Evolutionary conservation across 2,797 vertebrate species (phyloP), one percentile per base, ranked within the genome.

Genomic region (Spea hammondii): DNA sequence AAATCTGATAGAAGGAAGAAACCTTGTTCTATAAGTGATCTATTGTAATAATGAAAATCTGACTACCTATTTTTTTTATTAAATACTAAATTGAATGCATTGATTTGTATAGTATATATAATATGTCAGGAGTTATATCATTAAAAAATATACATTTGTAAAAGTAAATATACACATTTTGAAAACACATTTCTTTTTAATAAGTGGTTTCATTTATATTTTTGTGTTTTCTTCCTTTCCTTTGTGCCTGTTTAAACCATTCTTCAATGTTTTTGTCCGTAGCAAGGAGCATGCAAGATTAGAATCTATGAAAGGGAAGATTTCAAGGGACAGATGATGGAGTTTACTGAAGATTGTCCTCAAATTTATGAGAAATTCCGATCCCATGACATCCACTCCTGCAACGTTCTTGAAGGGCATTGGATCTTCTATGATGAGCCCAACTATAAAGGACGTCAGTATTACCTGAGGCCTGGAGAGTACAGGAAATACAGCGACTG

Each of bases 391-490:
- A 83, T 87, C 59, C 81, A 83, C 64, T 86, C 86, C 46, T 78
- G 76, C 66, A 85, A 87, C 0, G 32, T 87, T 64, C 75, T 85
- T 71, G 85, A 88, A 13, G 84, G 83, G 46, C 84, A 68, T 50
- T 87, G 85, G 78, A 62, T 84, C 72, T 86, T 89, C 49, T 86
- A 84, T 0, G 86, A 89, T 77, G 75, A 86, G 79, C 83, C 79
- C 9, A 83, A 57, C 76, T 89, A 84, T 48, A 4, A 6, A 62
- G 83, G 83, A 12, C 70, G 74, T 55, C 83, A 88, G 77, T 85
- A 86, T 54, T 80, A 88, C 44, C 83, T 86, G 69, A 78, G 68
- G 70, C 83, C 86, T 0, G 80, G 77, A 0, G 64, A 87, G n/a
- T 85, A 87, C 49, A 78, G 77, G 45, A 44, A 12, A 79, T 82